phyloP scores from a whole-genome alignment of 2,113 vertebrate genomes.

The Varanus komodoensis region DNA sequence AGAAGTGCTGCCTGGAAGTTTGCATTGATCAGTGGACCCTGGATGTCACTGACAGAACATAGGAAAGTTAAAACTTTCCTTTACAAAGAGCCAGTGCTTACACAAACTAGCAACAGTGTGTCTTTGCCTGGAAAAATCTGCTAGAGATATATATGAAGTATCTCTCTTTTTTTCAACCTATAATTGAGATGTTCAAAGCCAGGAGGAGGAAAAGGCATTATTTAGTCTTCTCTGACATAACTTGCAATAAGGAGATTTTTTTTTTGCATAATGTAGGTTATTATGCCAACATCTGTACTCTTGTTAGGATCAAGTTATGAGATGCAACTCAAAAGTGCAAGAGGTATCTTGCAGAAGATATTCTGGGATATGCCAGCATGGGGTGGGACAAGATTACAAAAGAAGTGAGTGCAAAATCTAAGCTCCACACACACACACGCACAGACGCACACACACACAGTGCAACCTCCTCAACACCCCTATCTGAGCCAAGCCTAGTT shows the following conservation, averaged over 20 bases:
- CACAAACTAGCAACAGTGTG: neutral
- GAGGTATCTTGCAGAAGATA: neutral
- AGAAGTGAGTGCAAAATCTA: neutral
- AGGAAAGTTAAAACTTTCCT: conserved; percentile 42
- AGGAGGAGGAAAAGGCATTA: conserved; percentile 47
- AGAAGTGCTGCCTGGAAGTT: neutral
- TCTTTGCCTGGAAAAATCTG: neutral
- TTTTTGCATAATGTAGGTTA: neutral
- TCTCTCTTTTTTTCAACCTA: conserved; percentile 40
- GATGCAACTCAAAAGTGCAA: neutral
- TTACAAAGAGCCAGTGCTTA: neutral
- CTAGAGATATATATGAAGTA: neutral
- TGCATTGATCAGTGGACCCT: neutral
- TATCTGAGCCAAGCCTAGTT: neutral
- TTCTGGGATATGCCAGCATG: neutral
- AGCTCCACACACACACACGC: too few species aligned
- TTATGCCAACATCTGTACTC: neutral
- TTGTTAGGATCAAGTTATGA: neutral
- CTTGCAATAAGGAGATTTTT: conserved; percentile 39
- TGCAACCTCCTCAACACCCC: neutral
- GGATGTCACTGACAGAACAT: neutral
- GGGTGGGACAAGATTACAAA: neutral
- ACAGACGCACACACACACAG: neutral
- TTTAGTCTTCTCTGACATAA: conserved; percentile 47
- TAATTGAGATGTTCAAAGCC: conserved; percentile 27